A percentile compares a stretch with the other conserved stretches of the same genome.
Evolutionary conservation across 1,140 invertebrate species (phyloP).

Genomic region (Papilio dardanus): DNA sequence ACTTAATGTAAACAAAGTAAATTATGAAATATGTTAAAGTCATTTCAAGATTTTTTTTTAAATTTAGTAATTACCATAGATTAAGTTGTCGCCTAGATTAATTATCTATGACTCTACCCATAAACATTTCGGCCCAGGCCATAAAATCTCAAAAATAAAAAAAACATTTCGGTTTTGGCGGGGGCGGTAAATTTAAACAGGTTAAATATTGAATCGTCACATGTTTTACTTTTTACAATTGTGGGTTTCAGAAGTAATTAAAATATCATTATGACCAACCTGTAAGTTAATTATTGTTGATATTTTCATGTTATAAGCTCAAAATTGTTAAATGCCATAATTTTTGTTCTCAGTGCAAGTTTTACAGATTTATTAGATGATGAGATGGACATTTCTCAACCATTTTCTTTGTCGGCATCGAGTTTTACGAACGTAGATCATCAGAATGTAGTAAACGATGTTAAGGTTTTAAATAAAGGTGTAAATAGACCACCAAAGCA

Average conservation of each 20-base stretch:
- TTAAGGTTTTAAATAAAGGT: slow-evolving; percentile 13
- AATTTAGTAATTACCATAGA: too few relatives aligned
- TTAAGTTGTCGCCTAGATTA: too few relatives aligned
- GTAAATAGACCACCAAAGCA: slow-evolving; percentile 54
- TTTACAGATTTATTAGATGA: slow-evolving; percentile 67
- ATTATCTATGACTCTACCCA: too few relatives aligned
- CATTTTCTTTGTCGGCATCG: slow-evolving; percentile 65
- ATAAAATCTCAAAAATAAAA: too few relatives aligned
- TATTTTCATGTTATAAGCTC: not conserved
- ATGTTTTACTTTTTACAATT: not conserved
- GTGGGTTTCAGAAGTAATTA: not conserved
- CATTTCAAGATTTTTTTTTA: too few relatives aligned
- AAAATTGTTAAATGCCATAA: slow-evolving; percentile 20
- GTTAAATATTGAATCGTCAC: not conserved
- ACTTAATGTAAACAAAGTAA: too few relatives aligned
- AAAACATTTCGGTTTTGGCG: not conserved
- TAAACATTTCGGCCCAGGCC: not conserved
- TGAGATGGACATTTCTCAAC: slow-evolving; percentile 65
- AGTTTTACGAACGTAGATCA: slow-evolving; percentile 37
- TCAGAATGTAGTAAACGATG: slow-evolving; percentile 18
- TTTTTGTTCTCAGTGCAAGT: slow-evolving; percentile 51
- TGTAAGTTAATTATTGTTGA: not conserved
- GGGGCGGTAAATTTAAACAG: not conserved
- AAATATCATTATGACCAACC: not conserved
- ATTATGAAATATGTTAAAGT: too few relatives aligned